Conservation (phyloP, 2,797 vertebrate species). For the Gallinago nigripennis region DNA sequence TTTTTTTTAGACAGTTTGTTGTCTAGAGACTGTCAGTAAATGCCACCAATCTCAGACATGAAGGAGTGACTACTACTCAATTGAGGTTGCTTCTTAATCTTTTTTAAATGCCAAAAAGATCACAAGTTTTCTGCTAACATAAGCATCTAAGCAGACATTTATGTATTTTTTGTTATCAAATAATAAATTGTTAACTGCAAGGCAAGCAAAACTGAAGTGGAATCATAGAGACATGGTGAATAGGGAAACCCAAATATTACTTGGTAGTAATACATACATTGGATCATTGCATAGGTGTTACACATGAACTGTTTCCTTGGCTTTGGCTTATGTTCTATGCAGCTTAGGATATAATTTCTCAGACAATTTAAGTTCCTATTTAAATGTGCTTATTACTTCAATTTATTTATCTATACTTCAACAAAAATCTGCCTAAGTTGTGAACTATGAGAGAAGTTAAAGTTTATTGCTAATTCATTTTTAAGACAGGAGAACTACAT, state of each 20-base stretch:
- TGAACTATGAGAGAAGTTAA: background rate
- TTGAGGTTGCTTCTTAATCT: background rate
- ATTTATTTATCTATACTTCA: background rate
- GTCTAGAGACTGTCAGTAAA: background rate
- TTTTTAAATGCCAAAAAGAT: background rate
- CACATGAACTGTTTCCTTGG: background rate
- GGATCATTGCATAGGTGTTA: background rate
- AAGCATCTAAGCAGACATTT: background rate
- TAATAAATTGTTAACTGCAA: background rate
- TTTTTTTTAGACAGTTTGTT: background rate
- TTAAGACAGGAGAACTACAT: background rate
- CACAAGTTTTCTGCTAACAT: background rate
- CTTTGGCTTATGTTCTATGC: background rate
- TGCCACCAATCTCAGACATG: background rate
- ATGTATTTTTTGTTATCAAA: background rate
- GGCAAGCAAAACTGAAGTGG: background rate
- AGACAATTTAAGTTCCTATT: background rate
- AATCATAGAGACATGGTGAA: background rate
- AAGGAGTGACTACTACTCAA: background rate
- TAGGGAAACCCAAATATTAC: background rate
- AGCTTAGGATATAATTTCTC: background rate
- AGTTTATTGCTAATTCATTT: background rate
- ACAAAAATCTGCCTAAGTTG: background rate
- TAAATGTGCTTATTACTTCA: background rate
- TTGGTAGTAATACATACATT: background rate